Percentiles rank a stretch among this genome's conserved stretches.
These are phyloP conservation scores for Temnopleurus reevesii DNA, from an alignment of 53 echinoderm and acorn worm species.

Conservation along the genomic window DNA sequence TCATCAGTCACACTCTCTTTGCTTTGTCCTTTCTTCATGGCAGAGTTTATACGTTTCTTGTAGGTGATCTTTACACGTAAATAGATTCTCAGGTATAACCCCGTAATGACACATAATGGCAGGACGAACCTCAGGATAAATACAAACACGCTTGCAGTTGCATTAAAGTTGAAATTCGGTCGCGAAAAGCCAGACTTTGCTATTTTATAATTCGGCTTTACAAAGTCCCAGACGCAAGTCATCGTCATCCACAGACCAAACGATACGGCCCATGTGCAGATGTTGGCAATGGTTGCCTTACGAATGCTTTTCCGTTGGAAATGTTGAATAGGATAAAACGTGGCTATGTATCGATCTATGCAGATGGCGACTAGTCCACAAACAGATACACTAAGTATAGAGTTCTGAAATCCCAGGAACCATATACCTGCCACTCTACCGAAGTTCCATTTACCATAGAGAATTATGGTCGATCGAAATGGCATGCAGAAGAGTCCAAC, in stretches of 20 bases:
- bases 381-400: neutral
- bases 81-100: neutral
- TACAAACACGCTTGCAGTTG: neutral
- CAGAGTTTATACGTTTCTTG: neutral
- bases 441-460: neutral
- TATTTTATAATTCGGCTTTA: neutral
- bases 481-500: neutral
- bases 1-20: too few species aligned
- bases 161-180: neutral
- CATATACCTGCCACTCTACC: neutral
- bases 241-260: neutral
- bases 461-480: neutral
- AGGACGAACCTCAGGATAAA: neutral
- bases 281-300: neutral
- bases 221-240: neutral
- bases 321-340: neutral
- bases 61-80: neutral
- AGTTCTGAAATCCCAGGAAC: neutral
- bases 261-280: neutral
- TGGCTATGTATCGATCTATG: constrained; percentile 3
- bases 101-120: neutral
- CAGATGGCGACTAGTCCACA: neutral
- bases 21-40: too few species aligned
- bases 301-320: neutral
- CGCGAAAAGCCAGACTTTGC: neutral